Conservation (phyloP, 2,888 invertebrate species). For the Cantharis nigra region DNA sequence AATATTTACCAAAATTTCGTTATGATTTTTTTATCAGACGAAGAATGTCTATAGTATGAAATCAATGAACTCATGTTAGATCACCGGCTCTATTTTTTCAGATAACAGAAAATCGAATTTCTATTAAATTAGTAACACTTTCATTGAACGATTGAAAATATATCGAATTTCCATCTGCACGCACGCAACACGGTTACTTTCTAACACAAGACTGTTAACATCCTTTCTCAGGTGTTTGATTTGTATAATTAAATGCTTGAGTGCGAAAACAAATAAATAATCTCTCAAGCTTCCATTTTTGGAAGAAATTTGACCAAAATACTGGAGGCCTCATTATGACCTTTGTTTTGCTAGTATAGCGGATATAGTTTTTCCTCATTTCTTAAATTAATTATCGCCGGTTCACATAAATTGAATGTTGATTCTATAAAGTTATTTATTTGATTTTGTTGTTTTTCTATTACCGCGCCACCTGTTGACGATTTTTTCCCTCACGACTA, state of each 20-base stretch:
- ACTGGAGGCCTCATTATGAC: background rate
- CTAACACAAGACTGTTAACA: background rate
- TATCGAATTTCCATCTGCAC: background rate
- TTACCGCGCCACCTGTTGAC: no score
- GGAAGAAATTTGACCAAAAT: background rate
- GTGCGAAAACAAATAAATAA: background rate
- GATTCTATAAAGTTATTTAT: no score
- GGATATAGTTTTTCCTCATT: no score
- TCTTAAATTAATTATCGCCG: no score
- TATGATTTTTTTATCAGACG: background rate
- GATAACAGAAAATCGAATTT: background rate
- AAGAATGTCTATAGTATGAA: background rate
- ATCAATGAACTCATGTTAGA: background rate
- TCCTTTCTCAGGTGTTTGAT: background rate
- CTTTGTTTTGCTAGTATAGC: background rate
- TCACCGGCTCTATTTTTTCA: background rate
- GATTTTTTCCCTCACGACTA: no score
- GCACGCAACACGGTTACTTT: background rate
- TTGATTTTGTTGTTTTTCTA: no score
- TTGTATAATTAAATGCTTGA: background rate
- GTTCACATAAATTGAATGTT: no score
- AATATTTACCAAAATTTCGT: background rate
- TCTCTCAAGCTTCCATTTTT: background rate
- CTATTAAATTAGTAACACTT: background rate
- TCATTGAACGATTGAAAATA: background rate